Percentiles rank a stretch among this genome's conserved stretches.
Evolutionary conservation across 2,797 vertebrate genomes (phyloP).

Genomic region (Lagocephalus sceleratus): DNA sequence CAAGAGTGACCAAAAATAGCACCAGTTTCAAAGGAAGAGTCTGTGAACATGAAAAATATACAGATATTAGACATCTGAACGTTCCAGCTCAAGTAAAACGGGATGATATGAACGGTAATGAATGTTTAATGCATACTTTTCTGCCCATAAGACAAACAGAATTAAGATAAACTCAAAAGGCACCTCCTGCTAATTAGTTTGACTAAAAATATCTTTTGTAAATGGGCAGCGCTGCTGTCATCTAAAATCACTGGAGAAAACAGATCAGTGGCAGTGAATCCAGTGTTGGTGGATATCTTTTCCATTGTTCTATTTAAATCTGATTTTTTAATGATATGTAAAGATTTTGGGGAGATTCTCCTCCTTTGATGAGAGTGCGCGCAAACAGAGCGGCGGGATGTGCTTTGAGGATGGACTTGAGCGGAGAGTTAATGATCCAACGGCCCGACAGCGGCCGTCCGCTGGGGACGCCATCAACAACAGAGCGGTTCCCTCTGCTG

Average conservation of each 20-base stretch:
- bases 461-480: slow-evolving; percentile 57
- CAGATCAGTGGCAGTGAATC: too few species aligned
- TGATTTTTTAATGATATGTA: not conserved
- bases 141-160: too few species aligned
- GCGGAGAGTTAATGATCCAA: slow-evolving; percentile 56
- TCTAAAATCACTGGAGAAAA: too few species aligned
- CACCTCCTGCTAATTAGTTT: too few species aligned
- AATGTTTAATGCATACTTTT: too few species aligned
- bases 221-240: too few species aligned
- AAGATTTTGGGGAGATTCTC: not conserved
- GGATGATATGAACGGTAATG: too few species aligned
- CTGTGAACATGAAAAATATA: slow-evolving; percentile 2
- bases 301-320: too few species aligned
- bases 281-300: too few species aligned
- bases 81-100: not conserved
- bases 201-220: too few species aligned
- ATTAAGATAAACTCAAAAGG: too few species aligned
- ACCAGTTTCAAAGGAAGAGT: not conserved
- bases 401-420: slow-evolving; percentile 37
- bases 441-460: slow-evolving; percentile 34
- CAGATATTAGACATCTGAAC: not conserved
- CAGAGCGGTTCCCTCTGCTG: slow-evolving; percentile 35
- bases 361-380: slow-evolving; percentile 7
- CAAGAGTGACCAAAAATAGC: slow-evolving; percentile 6
- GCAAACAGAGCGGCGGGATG: slow-evolving; percentile 28